Percentiles rank a stretch among this genome's conserved stretches.
phyloP scores from a whole-genome alignment of 2,888 invertebrate genomes.

The Craniophora ligustri region DNA sequence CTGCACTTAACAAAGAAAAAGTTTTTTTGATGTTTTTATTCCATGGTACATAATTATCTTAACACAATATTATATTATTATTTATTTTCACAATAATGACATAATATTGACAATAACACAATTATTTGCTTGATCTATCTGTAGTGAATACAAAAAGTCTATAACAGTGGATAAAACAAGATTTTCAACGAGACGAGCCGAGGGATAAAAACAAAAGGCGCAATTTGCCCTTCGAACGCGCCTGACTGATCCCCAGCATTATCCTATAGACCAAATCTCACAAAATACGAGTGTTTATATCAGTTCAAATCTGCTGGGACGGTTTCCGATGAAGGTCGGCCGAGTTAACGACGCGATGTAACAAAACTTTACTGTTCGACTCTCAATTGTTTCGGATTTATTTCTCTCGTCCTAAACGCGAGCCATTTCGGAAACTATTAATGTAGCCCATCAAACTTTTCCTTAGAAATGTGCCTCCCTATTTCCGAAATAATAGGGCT shows the following conservation, averaged over 20 bases:
- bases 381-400: slow-evolving; percentile 67
- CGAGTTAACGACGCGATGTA: slow-evolving; percentile 61
- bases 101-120: slow-evolving; percentile 14
- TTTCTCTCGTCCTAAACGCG: slow-evolving; percentile 43
- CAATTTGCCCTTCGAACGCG: slow-evolving; percentile 72
- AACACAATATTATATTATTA: too few relatives aligned
- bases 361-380: slow-evolving; percentile 61
- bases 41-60: too few relatives aligned
- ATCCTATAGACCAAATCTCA: slow-evolving; percentile 68
- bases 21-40: too few relatives aligned
- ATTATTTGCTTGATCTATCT: slow-evolving; percentile 27
- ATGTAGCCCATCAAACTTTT: slow-evolving; percentile 39
- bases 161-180: slow-evolving; percentile 67
- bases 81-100: too few relatives aligned
- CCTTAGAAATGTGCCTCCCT: slow-evolving; percentile 16
- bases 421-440: slow-evolving; percentile 51
- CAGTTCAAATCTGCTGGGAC: slow-evolving; percentile 70
- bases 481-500: slow-evolving; percentile 19
- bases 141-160: slow-evolving; percentile 69
- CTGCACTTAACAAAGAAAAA: too few relatives aligned
- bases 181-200: slow-evolving; percentile 65
- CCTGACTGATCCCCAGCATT: slow-evolving; percentile 74
- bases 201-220: slow-evolving; percentile 75
- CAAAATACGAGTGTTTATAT: slow-evolving; percentile 72
- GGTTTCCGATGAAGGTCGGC: slow-evolving; percentile 60